These are phyloP conservation scores for Platerodrilus igneus DNA, from an alignment of 2,888 invertebrate species.

Conservation along the genomic window DNA sequence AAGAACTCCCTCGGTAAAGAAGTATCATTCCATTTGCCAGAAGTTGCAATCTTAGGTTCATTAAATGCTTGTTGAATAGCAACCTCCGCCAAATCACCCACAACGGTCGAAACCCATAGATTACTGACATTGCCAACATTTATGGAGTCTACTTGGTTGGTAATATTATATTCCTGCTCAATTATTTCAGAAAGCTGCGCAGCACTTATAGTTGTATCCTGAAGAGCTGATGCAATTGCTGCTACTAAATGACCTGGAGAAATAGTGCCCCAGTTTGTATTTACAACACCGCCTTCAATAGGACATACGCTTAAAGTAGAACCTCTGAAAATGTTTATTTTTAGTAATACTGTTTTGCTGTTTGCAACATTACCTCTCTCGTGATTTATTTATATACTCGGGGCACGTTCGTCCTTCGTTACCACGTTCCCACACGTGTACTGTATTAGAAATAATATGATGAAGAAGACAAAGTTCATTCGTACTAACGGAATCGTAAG, in stretches of 20 bases:
- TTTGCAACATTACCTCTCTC: slow-evolving; percentile 1
- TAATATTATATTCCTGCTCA: slow-evolving; percentile 30
- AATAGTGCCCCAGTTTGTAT: slow-evolving; percentile 59
- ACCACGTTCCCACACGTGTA: slow-evolving; percentile 56
- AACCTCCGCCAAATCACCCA: slow-evolving; percentile 65
- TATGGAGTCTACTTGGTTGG: slow-evolving; percentile 13
- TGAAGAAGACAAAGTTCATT: slow-evolving; percentile 54
- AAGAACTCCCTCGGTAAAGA: slow-evolving; percentile 56
- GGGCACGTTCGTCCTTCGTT: slow-evolving; percentile 56
- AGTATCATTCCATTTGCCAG: slow-evolving; percentile 64
- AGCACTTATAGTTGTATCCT: slow-evolving; percentile 54
- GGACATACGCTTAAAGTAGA: slow-evolving; percentile 52
- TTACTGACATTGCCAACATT: slow-evolving; percentile 23
- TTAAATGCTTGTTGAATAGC: slow-evolving; percentile 59
- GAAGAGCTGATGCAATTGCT: slow-evolving; percentile 58
- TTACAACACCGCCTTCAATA: slow-evolving; percentile 61
- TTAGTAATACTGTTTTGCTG: neutral
- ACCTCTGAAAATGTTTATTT: too few species aligned
- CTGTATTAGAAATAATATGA: slow-evolving; percentile 56
- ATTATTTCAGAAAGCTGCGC: slow-evolving; percentile 48
- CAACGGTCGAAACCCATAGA: slow-evolving; percentile 56
- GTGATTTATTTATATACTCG: too few species aligned
- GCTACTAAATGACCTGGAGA: slow-evolving; percentile 57
- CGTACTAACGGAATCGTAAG: slow-evolving; percentile 41
- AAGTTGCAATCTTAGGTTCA: slow-evolving; percentile 50